These are phyloP conservation scores for Myrmecobius fasciatus DNA, from an alignment of 2,113 vertebrate genomes.

Conservation along the genomic window DNA sequence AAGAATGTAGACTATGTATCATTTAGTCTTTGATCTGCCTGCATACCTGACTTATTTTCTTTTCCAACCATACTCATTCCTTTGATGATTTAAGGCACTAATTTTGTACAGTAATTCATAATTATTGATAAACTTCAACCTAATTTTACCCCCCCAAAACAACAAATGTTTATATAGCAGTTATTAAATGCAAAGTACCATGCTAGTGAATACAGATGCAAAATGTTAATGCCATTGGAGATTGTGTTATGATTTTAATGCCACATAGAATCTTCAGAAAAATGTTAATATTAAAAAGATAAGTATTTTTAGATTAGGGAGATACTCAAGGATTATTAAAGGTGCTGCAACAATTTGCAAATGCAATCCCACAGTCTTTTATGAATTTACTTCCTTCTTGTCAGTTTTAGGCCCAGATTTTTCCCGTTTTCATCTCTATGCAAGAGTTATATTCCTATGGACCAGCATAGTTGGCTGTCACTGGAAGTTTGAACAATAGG, in stretches of 20 bases:
- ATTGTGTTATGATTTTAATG: neutral
- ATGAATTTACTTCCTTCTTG: neutral
- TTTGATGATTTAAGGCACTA: neutral
- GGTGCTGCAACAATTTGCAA: neutral
- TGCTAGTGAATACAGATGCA: neutral
- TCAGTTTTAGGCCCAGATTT: neutral
- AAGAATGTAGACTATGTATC: neutral
- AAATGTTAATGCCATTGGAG: neutral
- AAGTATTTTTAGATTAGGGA: neutral
- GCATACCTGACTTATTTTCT: neutral
- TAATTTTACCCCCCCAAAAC: neutral
- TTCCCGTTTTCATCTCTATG: neutral
- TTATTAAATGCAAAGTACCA: neutral
- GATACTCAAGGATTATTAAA: neutral
- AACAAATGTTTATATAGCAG: neutral
- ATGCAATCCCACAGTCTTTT: neutral
- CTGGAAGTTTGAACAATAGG: neutral
- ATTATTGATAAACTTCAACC: neutral
- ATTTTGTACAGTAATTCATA: neutral
- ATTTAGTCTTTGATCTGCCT: neutral
- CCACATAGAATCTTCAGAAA: neutral
- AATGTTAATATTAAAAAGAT: neutral
- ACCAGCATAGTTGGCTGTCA: neutral
- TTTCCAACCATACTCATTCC: neutral
- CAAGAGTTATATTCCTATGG: neutral